phyloP scores from a whole-genome alignment of 2,888 invertebrate genomes.

The Dilophus febrilis region DNA sequence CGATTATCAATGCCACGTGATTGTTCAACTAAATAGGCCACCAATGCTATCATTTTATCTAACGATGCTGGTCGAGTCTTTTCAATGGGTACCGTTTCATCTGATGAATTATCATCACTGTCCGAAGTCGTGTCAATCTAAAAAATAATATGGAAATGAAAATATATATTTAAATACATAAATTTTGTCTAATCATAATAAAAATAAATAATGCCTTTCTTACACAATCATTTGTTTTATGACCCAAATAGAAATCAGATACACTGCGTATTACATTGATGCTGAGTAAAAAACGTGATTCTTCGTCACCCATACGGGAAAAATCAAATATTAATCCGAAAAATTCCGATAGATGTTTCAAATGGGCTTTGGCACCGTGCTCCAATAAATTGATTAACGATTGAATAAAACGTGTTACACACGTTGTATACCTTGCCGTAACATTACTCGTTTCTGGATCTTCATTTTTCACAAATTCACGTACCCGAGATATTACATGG shows the following conservation, averaged over 20 bases:
- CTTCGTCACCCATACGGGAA: conserved; percentile 89
- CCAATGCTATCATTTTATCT: conserved; percentile 88
- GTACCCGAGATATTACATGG: conserved; percentile 81
- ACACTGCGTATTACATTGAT: conserved; percentile 79
- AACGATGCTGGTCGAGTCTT: conserved; percentile 79
- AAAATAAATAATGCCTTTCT: conserved; percentile 16
- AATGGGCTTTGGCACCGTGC: conserved; percentile 68
- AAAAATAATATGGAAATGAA: not conserved
- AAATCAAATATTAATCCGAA: conserved; percentile 85
- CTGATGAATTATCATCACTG: conserved; percentile 33
- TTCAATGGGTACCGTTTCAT: conserved; percentile 36
- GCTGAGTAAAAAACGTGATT: conserved; percentile 70
- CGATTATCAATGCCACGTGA: conserved; percentile 62
- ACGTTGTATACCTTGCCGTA: conserved; percentile 55
- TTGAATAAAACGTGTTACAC: conserved; percentile 83
- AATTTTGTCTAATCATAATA: not conserved
- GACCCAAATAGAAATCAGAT: conserved; percentile 83
- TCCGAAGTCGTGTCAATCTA: conserved; percentile 30
- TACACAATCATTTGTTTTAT: conserved; percentile 56
- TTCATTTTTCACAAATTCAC: conserved; percentile 38
- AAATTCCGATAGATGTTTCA: conserved; percentile 81
- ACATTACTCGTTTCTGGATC: conserved; percentile 32
- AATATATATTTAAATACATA: too few relatives aligned
- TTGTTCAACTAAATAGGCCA: conserved; percentile 75
- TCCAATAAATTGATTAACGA: conserved; percentile 75